Evolutionary conservation across 2,888 invertebrate genomes (phyloP).

Genomic region (Eupithecia abbreviata): DNA sequence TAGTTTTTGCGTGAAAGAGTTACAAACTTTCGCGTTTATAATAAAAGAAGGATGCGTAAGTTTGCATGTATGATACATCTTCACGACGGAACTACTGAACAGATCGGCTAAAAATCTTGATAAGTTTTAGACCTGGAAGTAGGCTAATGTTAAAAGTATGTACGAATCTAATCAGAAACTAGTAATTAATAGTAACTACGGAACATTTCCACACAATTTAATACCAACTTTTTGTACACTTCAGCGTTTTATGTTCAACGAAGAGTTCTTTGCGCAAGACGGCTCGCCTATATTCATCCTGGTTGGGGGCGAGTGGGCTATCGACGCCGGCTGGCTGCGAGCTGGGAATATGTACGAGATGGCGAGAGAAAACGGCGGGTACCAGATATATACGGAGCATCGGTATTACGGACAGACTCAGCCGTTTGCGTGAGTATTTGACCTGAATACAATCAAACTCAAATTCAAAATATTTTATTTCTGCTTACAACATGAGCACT

Average conservation of each 20-base stretch:
- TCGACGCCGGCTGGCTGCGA: constrained; percentile 83
- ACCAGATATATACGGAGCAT: constrained; percentile 91
- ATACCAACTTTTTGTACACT: neutral
- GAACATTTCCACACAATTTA: neutral
- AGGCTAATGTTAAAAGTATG: too few relatives aligned
- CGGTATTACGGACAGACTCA: constrained; percentile 91
- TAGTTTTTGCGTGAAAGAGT: too few relatives aligned
- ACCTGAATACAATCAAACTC: too few relatives aligned
- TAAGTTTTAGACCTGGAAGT: too few relatives aligned
- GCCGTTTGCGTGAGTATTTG: constrained; percentile 85
- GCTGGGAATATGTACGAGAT: constrained; percentile 87
- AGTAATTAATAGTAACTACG: neutral
- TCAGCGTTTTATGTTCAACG: constrained; percentile 84
- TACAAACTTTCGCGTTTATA: too few relatives aligned
- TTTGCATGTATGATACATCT: too few relatives aligned
- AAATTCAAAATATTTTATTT: too few relatives aligned
- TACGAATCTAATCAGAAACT: neutral
- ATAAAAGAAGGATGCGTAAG: too few relatives aligned
- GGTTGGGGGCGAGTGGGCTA: constrained; percentile 91
- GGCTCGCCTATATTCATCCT: constrained; percentile 86
- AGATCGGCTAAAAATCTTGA: too few relatives aligned
- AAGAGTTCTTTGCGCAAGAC: constrained; percentile 77
- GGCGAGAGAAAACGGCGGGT: constrained; percentile 87
- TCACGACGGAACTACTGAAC: too few relatives aligned
- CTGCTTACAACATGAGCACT: too few relatives aligned